Evolutionary conservation across 2,113 vertebrate genomes (phyloP).

Genomic region (Rhizomys pruinosus): DNA sequence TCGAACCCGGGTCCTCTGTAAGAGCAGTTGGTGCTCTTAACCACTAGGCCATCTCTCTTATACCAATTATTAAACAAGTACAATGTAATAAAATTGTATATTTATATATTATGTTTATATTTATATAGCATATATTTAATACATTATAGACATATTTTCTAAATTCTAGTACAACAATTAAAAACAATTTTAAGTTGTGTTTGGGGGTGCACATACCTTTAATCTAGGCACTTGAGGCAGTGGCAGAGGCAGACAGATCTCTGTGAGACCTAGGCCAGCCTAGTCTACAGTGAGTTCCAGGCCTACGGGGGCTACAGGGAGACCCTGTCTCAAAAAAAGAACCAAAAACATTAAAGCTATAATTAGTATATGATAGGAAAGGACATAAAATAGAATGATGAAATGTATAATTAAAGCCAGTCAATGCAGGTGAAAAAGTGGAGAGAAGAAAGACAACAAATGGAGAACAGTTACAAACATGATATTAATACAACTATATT

Average conservation of each 20-base stretch:
- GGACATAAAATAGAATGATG: neutral
- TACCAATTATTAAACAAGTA: neutral
- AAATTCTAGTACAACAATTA: neutral
- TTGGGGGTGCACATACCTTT: too few relatives aligned
- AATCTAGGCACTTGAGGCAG: too few relatives aligned
- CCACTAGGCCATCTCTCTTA: too few relatives aligned
- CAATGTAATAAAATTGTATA: neutral
- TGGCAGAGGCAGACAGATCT: too few relatives aligned
- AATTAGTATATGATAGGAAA: neutral
- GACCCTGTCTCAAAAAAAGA: too few relatives aligned
- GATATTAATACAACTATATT: neutral
- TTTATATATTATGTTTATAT: neutral
- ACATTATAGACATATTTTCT: neutral
- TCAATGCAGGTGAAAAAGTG: neutral
- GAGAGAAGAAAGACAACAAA: neutral
- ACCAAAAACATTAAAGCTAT: neutral
- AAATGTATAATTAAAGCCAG: neutral
- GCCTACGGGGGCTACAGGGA: too few relatives aligned
- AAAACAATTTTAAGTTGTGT: neutral
- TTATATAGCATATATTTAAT: neutral
- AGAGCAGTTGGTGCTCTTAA: too few relatives aligned
- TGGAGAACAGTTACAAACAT: neutral
- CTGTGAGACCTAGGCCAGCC: too few relatives aligned
- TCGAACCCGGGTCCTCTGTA: too few relatives aligned
- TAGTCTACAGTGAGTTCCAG: too few relatives aligned